Evolutionary conservation across 2,888 invertebrate species (phyloP).

Genomic region (Coenonympha arcania): DNA sequence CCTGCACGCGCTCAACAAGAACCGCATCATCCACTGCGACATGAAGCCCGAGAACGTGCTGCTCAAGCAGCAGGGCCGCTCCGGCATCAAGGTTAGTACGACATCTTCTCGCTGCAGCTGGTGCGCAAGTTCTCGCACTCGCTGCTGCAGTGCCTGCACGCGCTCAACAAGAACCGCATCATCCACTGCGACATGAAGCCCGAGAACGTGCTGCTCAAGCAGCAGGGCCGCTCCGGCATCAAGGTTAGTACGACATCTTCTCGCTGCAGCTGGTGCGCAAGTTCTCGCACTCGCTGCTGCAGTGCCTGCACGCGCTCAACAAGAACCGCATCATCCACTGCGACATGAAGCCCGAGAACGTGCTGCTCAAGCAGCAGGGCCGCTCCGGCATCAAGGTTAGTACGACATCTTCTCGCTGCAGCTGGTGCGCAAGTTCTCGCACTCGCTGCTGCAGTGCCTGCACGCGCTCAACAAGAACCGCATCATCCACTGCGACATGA

Average conservation of each 20-base stretch:
- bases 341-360: slow-evolving; percentile 99
- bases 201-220: slow-evolving; percentile 98
- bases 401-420: slow-evolving; percentile 85
- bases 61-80: slow-evolving; percentile 97
- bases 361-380: slow-evolving; percentile 97
- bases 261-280: slow-evolving; percentile 96
- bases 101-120: slow-evolving; percentile 96
- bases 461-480: slow-evolving; percentile 95
- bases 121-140: slow-evolving; percentile 99
- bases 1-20: slow-evolving; percentile 93
- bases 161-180: slow-evolving; percentile 94
- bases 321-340: slow-evolving; percentile 99
- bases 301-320: slow-evolving; percentile 95
- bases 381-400: slow-evolving; percentile 97
- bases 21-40: slow-evolving; percentile 99
- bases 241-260: slow-evolving; percentile 85
- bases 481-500: slow-evolving; percentile 99
- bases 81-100: slow-evolving; percentile 98
- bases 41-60: slow-evolving; percentile 99
- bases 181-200: slow-evolving; percentile 99
- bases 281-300: slow-evolving; percentile 97
- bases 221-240: slow-evolving; percentile 97
- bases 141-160: slow-evolving; percentile 95
- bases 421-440: slow-evolving; percentile 97
- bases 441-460: slow-evolving; percentile 95